Evolutionary conservation across 2,113 vertebrate species (phyloP), one percentile per base, ranked within the genome.

Genomic region (Scatophagus argus): DNA sequence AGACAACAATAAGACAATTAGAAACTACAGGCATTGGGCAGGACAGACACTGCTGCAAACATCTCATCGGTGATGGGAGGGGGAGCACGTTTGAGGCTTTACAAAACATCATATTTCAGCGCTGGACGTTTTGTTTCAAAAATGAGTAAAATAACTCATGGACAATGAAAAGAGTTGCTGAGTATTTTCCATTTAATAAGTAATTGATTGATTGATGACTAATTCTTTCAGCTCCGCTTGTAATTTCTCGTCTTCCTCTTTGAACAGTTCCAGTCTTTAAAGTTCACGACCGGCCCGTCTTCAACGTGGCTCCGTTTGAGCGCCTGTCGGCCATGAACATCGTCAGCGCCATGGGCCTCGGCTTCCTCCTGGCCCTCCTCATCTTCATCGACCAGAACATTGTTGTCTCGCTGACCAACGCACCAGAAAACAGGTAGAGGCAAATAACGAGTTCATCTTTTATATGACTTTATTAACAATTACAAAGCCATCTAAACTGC

Each of bases 301-400:
- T 99, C 8, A 94, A 92, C 38, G 72, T 99, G 81, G 97, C 97
- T 0, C 95, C 96, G 0, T 94, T 99, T 55, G 95, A 93, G 79
- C 95, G 95, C 0, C 95, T 99, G 68, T 96, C 97, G 3, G 92
- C 95, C 0, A 91, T 93, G 39, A 96, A 97, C 3, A 92, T 99
- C 0, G 69, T 96, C 89, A 96, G 96, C 0, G 94, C 97, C 82
- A 99, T 99, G 98, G 97, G 96, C 0, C 90, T 99, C 6, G 98
- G 98, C 9, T 99, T 99, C 90, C 96, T 99, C 25, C 94, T 99
- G 17, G 98, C 98, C 7, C 91, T 99, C 86, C 96, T 99, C 71
- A 99, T 99, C 94, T 99, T 99, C 92, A 97, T 99, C 34, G 98
- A 99, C 93, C 98, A 99, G 94, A 99, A 99, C 92, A 97, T 99